Base-by-base conservation (phyloP, 1,140 invertebrate species). In the Drosophila aff. region DNA sequence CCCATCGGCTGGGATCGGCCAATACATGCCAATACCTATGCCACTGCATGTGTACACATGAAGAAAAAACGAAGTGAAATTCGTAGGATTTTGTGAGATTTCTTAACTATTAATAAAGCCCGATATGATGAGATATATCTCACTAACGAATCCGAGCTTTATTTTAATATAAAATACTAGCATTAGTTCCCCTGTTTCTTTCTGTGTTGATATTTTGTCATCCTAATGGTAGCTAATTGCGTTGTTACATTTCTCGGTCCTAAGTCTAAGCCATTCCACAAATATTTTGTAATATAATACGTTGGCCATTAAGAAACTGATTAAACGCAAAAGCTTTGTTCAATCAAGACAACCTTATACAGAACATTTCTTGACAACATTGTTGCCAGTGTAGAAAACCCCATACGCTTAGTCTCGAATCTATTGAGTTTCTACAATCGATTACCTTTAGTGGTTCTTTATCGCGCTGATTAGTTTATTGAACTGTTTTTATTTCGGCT, bases 381-480 rank as follows among this genome's bases (percentile, higher is more conserved):
- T 52, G 31, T 21, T 55, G 52, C 18, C 52, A 55, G 52, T 55
- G 52, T 55, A 55, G 52, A 55, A 55, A 67, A 36, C 49, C 49
- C 49, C 49, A 38, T 15, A 10, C 4, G 4, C 5, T 9, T 21
- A 46, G 44, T 46, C 18, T 46, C 21, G 26, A 47, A 26, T 47
- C 23, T 49, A 49, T 49, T 50, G 16, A 67, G 18, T 36, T 40
- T 8, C 44, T 23, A 31, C 31, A 6, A 50, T 21, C 40, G 21
- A 47, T 40, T 50, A 68, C 11, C 13, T 58, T 68, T 38, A 18
- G 36, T 60, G 13, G 2, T 3, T 31, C 33, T 46, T 76, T 76
- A 72, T 72, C 68, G 36, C 43, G 8, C 50, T 40, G 60, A 52
- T 66, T 47, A 68, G 52, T 72, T 72, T 71, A 72, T 73, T 73